Evolutionary conservation across 2,113 vertebrate genomes (phyloP), one percentile per base, ranked within the genome.

Genomic region (Chaetorhynchus papuensis): DNA sequence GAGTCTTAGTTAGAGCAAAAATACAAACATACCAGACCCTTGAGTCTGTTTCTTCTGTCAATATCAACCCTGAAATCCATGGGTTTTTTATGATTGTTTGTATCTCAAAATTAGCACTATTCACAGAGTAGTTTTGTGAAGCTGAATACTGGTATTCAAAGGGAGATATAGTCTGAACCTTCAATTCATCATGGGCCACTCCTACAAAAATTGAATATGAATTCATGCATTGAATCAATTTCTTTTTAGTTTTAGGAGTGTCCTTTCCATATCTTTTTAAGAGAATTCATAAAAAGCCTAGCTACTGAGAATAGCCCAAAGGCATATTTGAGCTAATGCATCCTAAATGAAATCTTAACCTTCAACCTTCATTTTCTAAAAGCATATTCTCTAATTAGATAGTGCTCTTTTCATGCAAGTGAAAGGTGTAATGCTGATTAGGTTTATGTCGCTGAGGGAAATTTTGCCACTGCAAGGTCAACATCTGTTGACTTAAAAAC

Each of bases 341-440:
- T 90, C 93, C 94, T 97, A 97, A 98, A 97, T 97, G 96, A 97
- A 97, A 97, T 96, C 97, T 98, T 98, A 98, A 98, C 97, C 97
- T 97, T 96, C 87, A 94, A 98, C 97, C 96, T 98, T 87, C 66
- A 91, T 94, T 97, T 97, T 89, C 71, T 4, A 96, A 96, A 96
- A 97, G 68, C 83, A 89, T 95, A 78, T 91, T 94, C 97, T 97
- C 91, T 97, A 97, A 97, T 98, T 97, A 95, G 70, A 93, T 94
- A 77, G 89, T 90, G 76, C 57, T 89, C 91, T 97, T 97, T 84
- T 91, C 82, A 96, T 95, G 83, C 89, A 97, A 96, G 82, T 87
- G 83, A 97, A 97, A 94, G 92, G 83, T 96, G 54, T 96, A 93
- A 91, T 93, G 74, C 72, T 98, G 96, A 98, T 98, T 97, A 97